Evolutionary conservation across 2,888 invertebrate genomes (phyloP), one percentile per base, ranked within the genome.

Genomic region (Drosophila bunnanda): DNA sequence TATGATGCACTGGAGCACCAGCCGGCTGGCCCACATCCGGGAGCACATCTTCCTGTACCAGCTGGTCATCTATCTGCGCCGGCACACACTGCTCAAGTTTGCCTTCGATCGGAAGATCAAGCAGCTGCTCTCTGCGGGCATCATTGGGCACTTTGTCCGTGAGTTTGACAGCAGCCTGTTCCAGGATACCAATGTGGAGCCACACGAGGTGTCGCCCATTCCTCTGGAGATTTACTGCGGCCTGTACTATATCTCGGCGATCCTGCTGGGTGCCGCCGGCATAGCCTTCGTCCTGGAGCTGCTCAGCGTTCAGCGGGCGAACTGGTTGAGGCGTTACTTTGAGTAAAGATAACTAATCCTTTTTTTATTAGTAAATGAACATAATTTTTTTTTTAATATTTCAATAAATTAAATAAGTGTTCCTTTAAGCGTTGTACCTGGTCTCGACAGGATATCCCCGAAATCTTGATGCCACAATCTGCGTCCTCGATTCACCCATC

Each of bases 11-110:
- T 69, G 76, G 65, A 67, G 76, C 4, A 77, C 64, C 7, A 89
- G 85, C 20, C 67, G 71, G 0, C 43, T 91, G 10, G 81, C 82
- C 9, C 80, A 79, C 25, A 78, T 91, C 1, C 68, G 67, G 0
- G 90, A 91, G 61, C 80, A 82, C 15, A 80, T 90, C 7, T 84
- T 77, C 56, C 39, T 77, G 2, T 77, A 80, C 32, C 89, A 88
- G 48, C 53, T 82, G 58, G 88, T 82, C 15, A 81, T 91, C 75
- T 90, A 76, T 12, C 61, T 90, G 67, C 73, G 68, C 0, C 88
- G 88, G 8, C 80, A 90, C 36, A 90, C 91, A 0, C 69, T 88
- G 1, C 60, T 86, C 0, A 79, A 78, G 48, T 61, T 73, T 1
- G 57, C 66, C n/a, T 78, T 91, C 44, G 83, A 91, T 62, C 69